These are phyloP conservation scores for Megastigmus dorsalis DNA, from an alignment of 2,888 invertebrate species.

Conservation along the genomic window DNA sequence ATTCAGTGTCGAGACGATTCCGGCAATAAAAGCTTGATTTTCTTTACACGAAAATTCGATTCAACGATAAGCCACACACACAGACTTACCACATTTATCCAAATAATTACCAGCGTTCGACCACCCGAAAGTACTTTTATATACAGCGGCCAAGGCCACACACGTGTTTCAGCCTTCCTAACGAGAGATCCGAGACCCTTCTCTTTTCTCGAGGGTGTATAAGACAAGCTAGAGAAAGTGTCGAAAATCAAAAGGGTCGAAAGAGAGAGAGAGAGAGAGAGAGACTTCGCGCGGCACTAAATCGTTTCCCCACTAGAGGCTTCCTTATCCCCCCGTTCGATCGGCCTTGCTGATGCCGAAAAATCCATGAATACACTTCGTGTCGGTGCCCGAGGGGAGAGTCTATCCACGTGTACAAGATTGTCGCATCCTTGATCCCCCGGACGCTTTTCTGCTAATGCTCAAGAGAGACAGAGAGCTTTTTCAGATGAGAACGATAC, in stretches of 20 bases:
- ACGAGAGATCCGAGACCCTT: too few species aligned
- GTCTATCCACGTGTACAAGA: background rate
- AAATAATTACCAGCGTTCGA: background rate
- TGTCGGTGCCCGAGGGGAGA: background rate
- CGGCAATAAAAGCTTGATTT: constrained; percentile 12
- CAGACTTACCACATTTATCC: too few species aligned
- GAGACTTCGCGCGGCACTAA: background rate
- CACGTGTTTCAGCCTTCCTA: too few species aligned
- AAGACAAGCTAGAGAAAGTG: too few species aligned
- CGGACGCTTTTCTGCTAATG: too few species aligned
- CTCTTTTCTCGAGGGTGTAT: background rate
- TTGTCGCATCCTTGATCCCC: too few species aligned
- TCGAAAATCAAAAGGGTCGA: too few species aligned
- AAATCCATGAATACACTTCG: constrained; percentile 7
- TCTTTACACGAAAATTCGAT: background rate
- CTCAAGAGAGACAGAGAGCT: too few species aligned
- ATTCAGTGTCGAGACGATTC: background rate
- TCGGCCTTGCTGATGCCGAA: too few species aligned
- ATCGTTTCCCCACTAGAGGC: background rate
- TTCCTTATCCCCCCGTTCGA: background rate
- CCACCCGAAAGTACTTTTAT: background rate
- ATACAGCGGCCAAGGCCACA: too few species aligned
- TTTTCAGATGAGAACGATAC: too few species aligned
- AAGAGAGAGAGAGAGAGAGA: background rate
- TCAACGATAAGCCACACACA: background rate